These are phyloP conservation scores for Meandrina meandrites DNA, from an alignment of 92 coral and sea anemone genomes.

Conservation along the genomic window DNA sequence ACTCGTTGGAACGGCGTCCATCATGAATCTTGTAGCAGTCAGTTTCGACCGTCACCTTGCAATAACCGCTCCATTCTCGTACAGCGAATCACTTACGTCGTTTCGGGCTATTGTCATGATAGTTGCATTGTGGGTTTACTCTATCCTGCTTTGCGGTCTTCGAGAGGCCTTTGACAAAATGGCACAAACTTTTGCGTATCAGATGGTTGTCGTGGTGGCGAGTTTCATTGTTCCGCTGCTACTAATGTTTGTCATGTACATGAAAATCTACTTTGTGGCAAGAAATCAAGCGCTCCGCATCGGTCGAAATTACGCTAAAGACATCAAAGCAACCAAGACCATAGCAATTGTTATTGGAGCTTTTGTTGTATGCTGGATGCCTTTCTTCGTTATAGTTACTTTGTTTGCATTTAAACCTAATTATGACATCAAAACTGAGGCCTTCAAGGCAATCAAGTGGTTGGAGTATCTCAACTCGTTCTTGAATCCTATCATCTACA, in stretches of 20 bases:
- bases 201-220: conserved; percentile 51
- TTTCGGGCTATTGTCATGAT: conserved; percentile 73
- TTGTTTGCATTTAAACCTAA: conserved; percentile 41
- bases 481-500: conserved; percentile 88
- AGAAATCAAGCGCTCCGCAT: conserved; percentile 90
- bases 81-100: conserved; percentile 73
- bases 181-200: conserved; percentile 8
- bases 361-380: conserved; percentile 88
- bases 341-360: conserved; percentile 95
- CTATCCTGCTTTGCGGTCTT: conserved; percentile 35
- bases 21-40: conserved; percentile 90
- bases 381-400: conserved; percentile 65
- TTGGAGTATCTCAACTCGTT: conserved; percentile 88
- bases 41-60: conserved; percentile 95
- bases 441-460: conserved; percentile 72
- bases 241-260: conserved; percentile 81
- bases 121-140: conserved; percentile 83
- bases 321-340: conserved; percentile 94
- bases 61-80: conserved; percentile 87
- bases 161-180: not conserved
- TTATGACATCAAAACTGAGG: not conserved
- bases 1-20: conserved; percentile 85
- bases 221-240: conserved; percentile 77
- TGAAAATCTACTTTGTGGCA: conserved; percentile 85
- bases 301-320: conserved; percentile 83